These are phyloP conservation scores for Condylostylus longicornis DNA, from an alignment of 1,140 invertebrate genomes.

Conservation along the genomic window DNA sequence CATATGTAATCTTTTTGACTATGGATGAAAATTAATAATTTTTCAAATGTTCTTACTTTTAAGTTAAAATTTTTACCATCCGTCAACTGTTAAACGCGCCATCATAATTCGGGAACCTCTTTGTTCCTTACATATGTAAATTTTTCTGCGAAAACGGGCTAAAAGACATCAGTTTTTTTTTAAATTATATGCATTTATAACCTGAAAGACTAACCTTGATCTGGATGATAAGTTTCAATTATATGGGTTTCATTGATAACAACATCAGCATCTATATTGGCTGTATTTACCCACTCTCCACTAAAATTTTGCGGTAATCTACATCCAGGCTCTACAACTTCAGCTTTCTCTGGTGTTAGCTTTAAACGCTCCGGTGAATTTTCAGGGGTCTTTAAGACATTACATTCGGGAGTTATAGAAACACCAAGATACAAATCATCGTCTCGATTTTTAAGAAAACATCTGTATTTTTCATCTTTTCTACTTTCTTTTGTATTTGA, in stretches of 20 bases:
- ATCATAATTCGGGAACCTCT: constrained; percentile 82
- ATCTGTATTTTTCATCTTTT: constrained; percentile 84
- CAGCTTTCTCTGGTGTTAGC: constrained; percentile 66
- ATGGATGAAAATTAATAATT: constrained; percentile 33
- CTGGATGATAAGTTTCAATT: constrained; percentile 85
- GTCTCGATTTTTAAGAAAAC: constrained; percentile 85
- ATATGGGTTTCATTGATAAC: constrained; percentile 93
- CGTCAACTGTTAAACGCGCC: constrained; percentile 88
- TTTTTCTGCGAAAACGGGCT: constrained; percentile 70
- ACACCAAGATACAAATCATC: constrained; percentile 81
- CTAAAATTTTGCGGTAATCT: constrained; percentile 83
- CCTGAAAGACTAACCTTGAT: too few species aligned
- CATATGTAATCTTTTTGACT: constrained; percentile 96
- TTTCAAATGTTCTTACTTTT: too few species aligned
- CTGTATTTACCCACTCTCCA: constrained; percentile 93
- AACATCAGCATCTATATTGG: constrained; percentile 87
- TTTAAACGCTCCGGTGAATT: constrained; percentile 80
- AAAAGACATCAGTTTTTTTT: too few species aligned
- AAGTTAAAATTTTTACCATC: constrained; percentile 48
- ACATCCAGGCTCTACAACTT: constrained; percentile 80
- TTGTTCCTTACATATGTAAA: constrained; percentile 88
- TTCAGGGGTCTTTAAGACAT: constrained; percentile 80
- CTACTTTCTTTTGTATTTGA: constrained; percentile 87
- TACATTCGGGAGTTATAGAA: constrained; percentile 85
- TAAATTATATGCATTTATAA: too few species aligned